Conservation (phyloP, 37 sponge, comb jelly and placozoan species). For the Geodia barretti region DNA sequence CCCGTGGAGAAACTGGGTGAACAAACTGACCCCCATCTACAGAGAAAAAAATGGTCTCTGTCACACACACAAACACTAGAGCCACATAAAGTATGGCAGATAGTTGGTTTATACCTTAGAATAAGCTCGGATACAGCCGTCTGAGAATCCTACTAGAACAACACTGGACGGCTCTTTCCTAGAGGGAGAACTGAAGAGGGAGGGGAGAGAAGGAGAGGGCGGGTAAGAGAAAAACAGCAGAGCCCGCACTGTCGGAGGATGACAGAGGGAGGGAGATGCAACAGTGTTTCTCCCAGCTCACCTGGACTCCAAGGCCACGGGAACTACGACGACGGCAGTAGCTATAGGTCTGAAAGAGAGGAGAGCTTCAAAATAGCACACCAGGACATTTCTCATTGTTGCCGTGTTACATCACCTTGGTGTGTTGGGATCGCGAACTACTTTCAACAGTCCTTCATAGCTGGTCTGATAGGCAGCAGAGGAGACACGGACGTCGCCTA, state of each 20-base stretch:
- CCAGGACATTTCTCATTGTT: neutral
- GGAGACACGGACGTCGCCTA: too few species aligned
- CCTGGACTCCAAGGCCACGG: slow-evolving; percentile 21
- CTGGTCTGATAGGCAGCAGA: slow-evolving; percentile 11
- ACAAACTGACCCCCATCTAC: slow-evolving; percentile 21
- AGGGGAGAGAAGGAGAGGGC: neutral
- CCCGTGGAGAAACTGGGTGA: slow-evolving; percentile 42
- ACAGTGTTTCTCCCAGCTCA: neutral
- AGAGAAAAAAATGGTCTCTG: neutral
- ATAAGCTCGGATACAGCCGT: slow-evolving; percentile 75
- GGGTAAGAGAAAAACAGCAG: neutral
- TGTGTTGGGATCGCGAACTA: slow-evolving; percentile 32
- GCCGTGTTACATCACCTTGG: slow-evolving; percentile 25
- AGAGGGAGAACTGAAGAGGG: neutral
- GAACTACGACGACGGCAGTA: slow-evolving; percentile 23
- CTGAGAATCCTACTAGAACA: slow-evolving; percentile 72
- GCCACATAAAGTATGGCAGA: too few species aligned
- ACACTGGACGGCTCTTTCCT: slow-evolving; percentile 25
- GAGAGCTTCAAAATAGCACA: neutral
- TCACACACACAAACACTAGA: too few species aligned
- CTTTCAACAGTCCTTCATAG: slow-evolving; percentile 46
- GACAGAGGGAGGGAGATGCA: slow-evolving; percentile 40
- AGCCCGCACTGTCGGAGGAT: too few species aligned
- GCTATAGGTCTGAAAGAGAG: slow-evolving; percentile 21
- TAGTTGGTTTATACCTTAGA: slow-evolving; percentile 24